Evolutionary conservation across 2,888 invertebrate species (phyloP).

Genomic region (Caenorhabditis uteleia): DNA sequence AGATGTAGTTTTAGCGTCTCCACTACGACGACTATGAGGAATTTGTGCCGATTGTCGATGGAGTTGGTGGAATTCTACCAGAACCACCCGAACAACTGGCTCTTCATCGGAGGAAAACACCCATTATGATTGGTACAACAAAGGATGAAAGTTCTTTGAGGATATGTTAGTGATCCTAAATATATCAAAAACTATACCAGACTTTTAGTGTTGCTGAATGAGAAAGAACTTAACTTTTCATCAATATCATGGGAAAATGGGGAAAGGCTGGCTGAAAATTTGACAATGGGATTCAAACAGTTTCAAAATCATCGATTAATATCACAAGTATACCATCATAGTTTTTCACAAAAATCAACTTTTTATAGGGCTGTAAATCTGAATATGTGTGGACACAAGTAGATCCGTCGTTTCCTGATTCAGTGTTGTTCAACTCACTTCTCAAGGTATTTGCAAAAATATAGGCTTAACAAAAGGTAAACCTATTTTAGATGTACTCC

Average conservation of each 20-base stretch:
- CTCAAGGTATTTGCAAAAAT: too few relatives aligned
- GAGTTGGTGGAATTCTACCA: slow-evolving; percentile 65
- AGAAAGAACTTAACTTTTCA: slow-evolving; percentile 65
- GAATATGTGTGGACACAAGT: slow-evolving; percentile 68
- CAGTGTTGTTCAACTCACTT: slow-evolving; percentile 62
- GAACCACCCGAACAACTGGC: slow-evolving; percentile 63
- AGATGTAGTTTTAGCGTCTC: slow-evolving; percentile 35
- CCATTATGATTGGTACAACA: slow-evolving; percentile 68
- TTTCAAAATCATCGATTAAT: slow-evolving; percentile 67
- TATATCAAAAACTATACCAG: neutral
- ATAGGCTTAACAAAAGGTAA: neutral
- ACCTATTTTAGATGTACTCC: slow-evolving; percentile 67
- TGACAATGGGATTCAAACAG: slow-evolving; percentile 62
- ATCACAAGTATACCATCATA: slow-evolving; percentile 40
- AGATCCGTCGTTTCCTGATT: slow-evolving; percentile 56
- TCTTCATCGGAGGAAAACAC: slow-evolving; percentile 56
- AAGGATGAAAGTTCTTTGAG: slow-evolving; percentile 67
- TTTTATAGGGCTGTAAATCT: slow-evolving; percentile 62
- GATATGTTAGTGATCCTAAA: slow-evolving; percentile 52
- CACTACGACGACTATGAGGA: slow-evolving; percentile 67
- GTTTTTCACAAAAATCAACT: neutral
- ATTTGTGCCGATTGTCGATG: slow-evolving; percentile 69
- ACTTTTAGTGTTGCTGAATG: slow-evolving; percentile 63
- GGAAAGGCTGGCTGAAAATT: slow-evolving; percentile 60
- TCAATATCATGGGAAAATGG: slow-evolving; percentile 53